Base-by-base conservation (phyloP, 2,888 invertebrate species). In the Erebia aethiops region DNA sequence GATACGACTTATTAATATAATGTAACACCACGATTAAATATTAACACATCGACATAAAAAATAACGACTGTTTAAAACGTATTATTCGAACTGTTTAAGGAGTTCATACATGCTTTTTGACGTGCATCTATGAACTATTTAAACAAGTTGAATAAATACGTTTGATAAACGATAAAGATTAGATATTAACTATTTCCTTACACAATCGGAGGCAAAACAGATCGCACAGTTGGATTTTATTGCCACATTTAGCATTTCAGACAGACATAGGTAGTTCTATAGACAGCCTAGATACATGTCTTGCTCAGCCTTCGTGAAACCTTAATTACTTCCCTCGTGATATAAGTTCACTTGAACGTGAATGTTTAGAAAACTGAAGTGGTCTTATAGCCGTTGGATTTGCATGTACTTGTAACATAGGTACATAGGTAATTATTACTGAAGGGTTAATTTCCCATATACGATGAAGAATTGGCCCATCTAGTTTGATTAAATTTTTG, bases 291-390 rank as follows among this genome's bases (percentile, higher is more conserved):
- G n/a, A n/a, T n/a, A 43, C 54, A 21, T 21, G 43, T 65, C 52
- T 65, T 18, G 41, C 54, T 41, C 65, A 65, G 18, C 35, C 54
- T 56, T 65, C 54, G 41, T 35, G 67, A 74, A 60, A 56, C 56
- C 63, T 70, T 72, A 72, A 74, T 72, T 74, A 70, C 74, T 65
- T 62, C 68, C 65, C 68, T 72, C 70, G 52, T 51, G 14, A 57
- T 65, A 21, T 26, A 62, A 74, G 70, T 60, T 54, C 65, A 54
- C 72, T 74, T 63, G 21, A 70, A 71, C 18, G 18, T 51, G 74
- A 70, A 72, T 70, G 72, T 72, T 74, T 74, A 68, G 72, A 74
- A 72, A 66, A 57, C 56, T 61, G 35, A 46, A 71, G 65, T 46
- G 56, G 43, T 70, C 57, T 68, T 62, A 41, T 41, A 46, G 65